These are phyloP conservation scores for Ryuthela nishihirai DNA, from an alignment of 2,888 invertebrate genomes.

Conservation along the genomic window DNA sequence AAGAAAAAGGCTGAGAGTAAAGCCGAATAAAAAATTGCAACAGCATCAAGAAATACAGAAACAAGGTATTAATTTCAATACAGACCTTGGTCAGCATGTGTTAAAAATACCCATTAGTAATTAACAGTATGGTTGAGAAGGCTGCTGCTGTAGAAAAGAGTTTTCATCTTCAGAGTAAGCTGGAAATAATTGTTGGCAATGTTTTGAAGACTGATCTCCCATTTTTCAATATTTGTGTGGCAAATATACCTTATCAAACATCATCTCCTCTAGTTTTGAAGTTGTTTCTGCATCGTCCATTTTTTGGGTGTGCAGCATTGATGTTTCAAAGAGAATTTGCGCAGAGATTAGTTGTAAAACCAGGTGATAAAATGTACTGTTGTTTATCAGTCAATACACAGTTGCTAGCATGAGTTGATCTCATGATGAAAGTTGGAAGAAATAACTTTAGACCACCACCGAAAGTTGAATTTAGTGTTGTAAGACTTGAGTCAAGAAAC, in stretches of 20 bases:
- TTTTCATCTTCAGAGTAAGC: constrained; percentile 80
- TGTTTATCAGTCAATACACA: constrained; percentile 95
- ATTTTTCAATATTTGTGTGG: constrained; percentile 96
- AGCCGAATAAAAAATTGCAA: constrained; percentile 67
- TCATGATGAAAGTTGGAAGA: constrained; percentile 96
- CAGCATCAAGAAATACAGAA: constrained; percentile 74
- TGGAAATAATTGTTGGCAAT: constrained; percentile 90
- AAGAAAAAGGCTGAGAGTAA: constrained; percentile 70
- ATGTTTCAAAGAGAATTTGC: constrained; percentile 99
- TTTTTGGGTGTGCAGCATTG: constrained; percentile 85
- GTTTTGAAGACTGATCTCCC: constrained; percentile 90
- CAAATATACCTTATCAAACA: constrained; percentile 97
- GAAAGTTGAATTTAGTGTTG: constrained; percentile 97
- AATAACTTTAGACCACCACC: constrained; percentile 99
- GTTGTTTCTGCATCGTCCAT: constrained; percentile 59
- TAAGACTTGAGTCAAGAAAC: constrained; percentile 93
- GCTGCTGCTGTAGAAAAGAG: constrained; percentile 92
- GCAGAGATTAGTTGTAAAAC: constrained; percentile 89
- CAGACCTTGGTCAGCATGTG: constrained; percentile 92
- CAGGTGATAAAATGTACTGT: constrained; percentile 96
- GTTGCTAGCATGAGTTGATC: constrained; percentile 86
- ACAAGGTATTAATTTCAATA: constrained; percentile 93
- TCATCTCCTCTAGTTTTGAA: constrained; percentile 96
- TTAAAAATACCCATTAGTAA: constrained; percentile 85
- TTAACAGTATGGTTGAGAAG: constrained; percentile 93